Percentiles rank a stretch among this genome's conserved stretches.
These are phyloP conservation scores for Emydoidea blandingii DNA, from an alignment of 2,797 vertebrate genomes.

Conservation along the genomic window DNA sequence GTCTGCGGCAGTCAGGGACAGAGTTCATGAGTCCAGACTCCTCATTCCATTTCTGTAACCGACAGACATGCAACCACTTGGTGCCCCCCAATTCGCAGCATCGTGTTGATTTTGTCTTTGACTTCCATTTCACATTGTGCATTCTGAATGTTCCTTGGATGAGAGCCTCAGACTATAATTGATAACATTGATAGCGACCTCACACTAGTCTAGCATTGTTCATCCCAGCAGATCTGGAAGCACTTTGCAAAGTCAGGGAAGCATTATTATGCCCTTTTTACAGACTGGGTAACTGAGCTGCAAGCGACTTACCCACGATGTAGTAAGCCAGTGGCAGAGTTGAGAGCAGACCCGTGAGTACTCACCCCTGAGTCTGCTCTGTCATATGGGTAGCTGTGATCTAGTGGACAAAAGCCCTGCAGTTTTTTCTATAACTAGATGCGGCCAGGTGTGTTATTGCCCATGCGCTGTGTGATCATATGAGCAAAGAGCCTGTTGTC, in stretches of 20 bases:
- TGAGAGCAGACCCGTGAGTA: neutral
- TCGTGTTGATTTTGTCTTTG: neutral
- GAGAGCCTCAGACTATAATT: neutral
- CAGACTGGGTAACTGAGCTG: neutral
- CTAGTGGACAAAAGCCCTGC: neutral
- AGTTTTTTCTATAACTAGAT: neutral
- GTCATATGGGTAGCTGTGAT: neutral
- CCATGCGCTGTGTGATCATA: neutral
- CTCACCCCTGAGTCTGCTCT: neutral
- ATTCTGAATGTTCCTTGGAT: neutral
- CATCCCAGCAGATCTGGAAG: neutral
- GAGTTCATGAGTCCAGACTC: no score
- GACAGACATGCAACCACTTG: neutral
- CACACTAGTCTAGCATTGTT: rapidly evolving
- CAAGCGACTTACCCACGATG: neutral
- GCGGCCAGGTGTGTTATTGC: neutral
- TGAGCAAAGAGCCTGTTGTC: neutral
- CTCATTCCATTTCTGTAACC: neutral
- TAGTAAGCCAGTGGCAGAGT: neutral
- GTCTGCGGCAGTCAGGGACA: neutral
- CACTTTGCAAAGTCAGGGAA: neutral
- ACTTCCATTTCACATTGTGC: neutral
- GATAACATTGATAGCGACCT: neutral
- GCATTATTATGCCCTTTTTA: neutral
- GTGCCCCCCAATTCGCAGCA: neutral